phyloP scores from a whole-genome alignment of 2,888 invertebrate genomes.

The Chrysolina haemoptera region DNA sequence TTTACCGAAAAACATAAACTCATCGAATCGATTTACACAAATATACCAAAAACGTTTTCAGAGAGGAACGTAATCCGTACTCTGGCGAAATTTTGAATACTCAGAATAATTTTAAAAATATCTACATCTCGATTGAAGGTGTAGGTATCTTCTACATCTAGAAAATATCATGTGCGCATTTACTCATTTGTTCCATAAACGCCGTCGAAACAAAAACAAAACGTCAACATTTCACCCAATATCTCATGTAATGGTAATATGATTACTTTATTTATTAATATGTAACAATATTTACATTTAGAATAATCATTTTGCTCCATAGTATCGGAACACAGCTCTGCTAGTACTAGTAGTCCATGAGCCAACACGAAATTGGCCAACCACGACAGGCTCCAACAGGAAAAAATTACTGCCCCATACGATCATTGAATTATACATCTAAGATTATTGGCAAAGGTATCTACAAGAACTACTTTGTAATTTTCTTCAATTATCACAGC shows the following conservation, averaged over 20 bases:
- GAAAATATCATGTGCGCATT: conserved; percentile 62
- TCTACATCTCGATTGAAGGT: conserved; percentile 63
- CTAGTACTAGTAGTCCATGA: conserved; percentile 53
- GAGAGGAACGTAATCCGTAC: conserved; percentile 71
- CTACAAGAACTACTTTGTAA: no score
- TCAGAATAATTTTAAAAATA: conserved; percentile 62
- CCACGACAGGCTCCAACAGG: no score
- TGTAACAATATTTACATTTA: conserved; percentile 75
- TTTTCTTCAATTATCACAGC: no score
- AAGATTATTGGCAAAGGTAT: no score
- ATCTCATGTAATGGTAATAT: conserved; percentile 41
- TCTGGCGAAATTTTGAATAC: conserved; percentile 67
- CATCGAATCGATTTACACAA: conserved; percentile 62
- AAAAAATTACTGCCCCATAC: conserved; percentile 48
- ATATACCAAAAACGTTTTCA: conserved; percentile 61
- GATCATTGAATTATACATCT: no score
- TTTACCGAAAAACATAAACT: conserved; percentile 59
- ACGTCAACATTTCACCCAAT: conserved; percentile 55
- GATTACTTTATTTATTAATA: conserved; percentile 62
- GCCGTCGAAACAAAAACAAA: conserved; percentile 50
- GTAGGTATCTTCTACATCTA: conserved; percentile 54
- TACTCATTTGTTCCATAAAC: conserved; percentile 58
- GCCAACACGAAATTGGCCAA: conserved; percentile 14
- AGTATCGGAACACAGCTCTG: conserved; percentile 58
- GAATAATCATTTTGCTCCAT: conserved; percentile 70